These are phyloP conservation scores for Gymnorhina tibicen DNA, from an alignment of 2,113 vertebrate species.

Conservation along the genomic window DNA sequence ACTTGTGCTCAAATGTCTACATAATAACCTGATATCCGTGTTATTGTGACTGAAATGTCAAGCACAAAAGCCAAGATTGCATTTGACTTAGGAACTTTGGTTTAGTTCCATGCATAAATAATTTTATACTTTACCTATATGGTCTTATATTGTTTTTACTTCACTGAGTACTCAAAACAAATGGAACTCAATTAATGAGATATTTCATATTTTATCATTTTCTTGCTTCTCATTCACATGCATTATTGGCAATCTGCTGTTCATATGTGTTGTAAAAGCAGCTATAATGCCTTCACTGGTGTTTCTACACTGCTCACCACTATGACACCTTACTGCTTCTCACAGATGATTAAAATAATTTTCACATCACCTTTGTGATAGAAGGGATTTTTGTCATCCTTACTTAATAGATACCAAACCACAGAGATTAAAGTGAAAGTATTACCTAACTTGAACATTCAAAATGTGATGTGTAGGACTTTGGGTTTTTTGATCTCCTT, in stretches of 20 bases:
- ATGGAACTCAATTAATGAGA: neutral
- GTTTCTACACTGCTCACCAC: neutral
- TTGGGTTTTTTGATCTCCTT: fast-evolving
- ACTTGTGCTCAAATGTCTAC: neutral
- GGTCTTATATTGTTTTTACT: neutral
- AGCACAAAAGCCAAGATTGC: neutral
- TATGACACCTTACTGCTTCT: neutral
- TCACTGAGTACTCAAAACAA: neutral
- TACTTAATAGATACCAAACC: neutral
- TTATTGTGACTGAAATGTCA: neutral
- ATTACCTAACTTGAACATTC: neutral
- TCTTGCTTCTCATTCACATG: neutral
- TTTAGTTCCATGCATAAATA: neutral
- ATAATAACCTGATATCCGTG: neutral
- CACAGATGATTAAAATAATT: neutral
- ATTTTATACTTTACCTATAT: neutral
- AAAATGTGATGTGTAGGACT: neutral
- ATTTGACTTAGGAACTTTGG: neutral
- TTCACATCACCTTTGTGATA: neutral
- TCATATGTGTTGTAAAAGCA: neutral
- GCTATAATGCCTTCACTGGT: neutral
- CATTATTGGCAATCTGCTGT: neutral
- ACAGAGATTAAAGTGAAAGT: neutral
- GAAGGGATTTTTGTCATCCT: neutral
- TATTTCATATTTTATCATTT: neutral